These are phyloP conservation scores for Pachliopta kotzebuea DNA, from an alignment of 2,888 invertebrate genomes.

Conservation along the genomic window DNA sequence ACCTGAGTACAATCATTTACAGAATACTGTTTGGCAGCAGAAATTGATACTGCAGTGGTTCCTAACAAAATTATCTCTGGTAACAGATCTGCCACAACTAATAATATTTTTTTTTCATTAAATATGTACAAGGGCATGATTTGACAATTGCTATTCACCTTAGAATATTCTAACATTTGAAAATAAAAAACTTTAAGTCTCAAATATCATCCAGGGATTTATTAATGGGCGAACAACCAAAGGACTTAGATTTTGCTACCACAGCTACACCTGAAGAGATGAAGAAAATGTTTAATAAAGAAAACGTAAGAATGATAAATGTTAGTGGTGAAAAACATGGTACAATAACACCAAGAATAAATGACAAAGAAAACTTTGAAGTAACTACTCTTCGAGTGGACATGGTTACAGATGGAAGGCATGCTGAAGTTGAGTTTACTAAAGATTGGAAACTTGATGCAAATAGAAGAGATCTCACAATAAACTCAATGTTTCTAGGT, in stretches of 20 bases:
- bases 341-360: slow-evolving; percentile 96
- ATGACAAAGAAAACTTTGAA: slow-evolving; percentile 97
- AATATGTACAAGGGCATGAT: too few relatives aligned
- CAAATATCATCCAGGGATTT: slow-evolving; percentile 82
- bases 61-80: too few relatives aligned
- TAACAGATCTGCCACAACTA: too few relatives aligned
- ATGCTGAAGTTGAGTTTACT: slow-evolving; percentile 97
- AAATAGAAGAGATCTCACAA: slow-evolving; percentile 96
- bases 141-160: background rate
- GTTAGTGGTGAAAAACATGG: slow-evolving; percentile 96
- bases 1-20: too few relatives aligned
- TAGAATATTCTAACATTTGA: background rate
- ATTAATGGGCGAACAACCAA: slow-evolving; percentile 87
- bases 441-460: slow-evolving; percentile 97
- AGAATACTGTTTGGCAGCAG: too few relatives aligned
- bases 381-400: slow-evolving; percentile 97
- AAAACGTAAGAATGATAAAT: slow-evolving; percentile 95
- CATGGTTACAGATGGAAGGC: slow-evolving; percentile 94
- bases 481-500: slow-evolving; percentile 98
- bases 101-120: too few relatives aligned
- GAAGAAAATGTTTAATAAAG: slow-evolving; percentile 94
- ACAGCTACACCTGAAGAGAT: slow-evolving; percentile 97
- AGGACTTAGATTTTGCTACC: slow-evolving; percentile 98
- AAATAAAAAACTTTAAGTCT: background rate
- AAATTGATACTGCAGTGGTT: too few relatives aligned